phyloP scores from a whole-genome alignment of 1,140 invertebrate species.

The Chlorops oryzae region DNA sequence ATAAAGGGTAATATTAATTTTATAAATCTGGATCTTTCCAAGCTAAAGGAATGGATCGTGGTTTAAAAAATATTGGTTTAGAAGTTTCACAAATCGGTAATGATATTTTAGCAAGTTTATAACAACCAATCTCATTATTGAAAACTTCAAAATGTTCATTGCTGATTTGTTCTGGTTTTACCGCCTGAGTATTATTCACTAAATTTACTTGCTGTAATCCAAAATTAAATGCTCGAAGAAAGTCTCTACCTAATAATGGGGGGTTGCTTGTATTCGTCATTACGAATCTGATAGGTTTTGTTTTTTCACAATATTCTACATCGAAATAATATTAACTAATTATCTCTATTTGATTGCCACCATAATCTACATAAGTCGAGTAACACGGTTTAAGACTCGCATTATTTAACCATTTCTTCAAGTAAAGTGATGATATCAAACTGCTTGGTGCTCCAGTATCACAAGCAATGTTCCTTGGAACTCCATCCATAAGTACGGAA shows the following conservation, averaged over 20 bases:
- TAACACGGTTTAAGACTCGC: conserved; percentile 1
- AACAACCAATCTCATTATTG: conserved; percentile 1
- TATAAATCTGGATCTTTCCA: too few species aligned
- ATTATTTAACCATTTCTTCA: conserved; percentile 6
- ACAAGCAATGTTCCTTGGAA: conserved; percentile 3
- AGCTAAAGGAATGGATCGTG: conserved; percentile 23
- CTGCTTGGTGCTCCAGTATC: conserved; percentile 9
- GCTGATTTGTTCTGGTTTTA: conserved; percentile 6
- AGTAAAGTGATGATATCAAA: conserved; percentile 6
- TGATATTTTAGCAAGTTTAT: conserved; percentile 7
- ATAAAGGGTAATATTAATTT: too few species aligned
- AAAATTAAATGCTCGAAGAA: conserved; percentile 11
- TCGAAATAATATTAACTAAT: conserved; percentile 4
- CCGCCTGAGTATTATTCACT: conserved; percentile 6
- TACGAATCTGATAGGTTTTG: conserved; percentile 1
- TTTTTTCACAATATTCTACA: conserved; percentile 4
- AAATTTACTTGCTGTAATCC: conserved; percentile 10
- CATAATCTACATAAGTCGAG: conserved; percentile 8
- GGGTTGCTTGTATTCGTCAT: conserved; percentile 2
- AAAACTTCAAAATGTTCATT: conserved; percentile 12
- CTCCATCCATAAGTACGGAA: conserved; percentile 6
- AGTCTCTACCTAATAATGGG: conserved; percentile 9
- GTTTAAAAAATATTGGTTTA: conserved; percentile 31
- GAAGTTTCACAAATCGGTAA: conserved; percentile 10
- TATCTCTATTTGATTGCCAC: conserved; percentile 11